Evolutionary conservation across 2,113 vertebrate genomes (phyloP).

Genomic region (Hyperoodon ampullatus): DNA sequence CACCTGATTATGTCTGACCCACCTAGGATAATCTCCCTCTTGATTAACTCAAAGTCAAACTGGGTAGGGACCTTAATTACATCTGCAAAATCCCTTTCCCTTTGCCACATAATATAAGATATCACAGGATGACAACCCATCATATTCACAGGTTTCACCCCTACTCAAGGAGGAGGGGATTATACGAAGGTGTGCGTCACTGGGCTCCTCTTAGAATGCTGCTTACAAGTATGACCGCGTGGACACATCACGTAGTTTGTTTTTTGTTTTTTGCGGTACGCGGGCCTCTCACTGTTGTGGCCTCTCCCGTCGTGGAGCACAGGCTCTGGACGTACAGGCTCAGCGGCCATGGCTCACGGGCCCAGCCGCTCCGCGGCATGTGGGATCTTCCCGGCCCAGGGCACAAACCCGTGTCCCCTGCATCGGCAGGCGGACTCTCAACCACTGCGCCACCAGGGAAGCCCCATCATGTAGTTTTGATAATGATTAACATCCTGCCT

Average conservation of each 20-base stretch:
- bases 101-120: neutral
- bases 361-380: too few relatives aligned
- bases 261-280: too few relatives aligned
- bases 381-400: too few relatives aligned
- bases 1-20: neutral
- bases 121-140: neutral
- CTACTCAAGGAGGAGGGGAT: neutral
- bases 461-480: neutral
- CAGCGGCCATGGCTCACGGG: too few relatives aligned
- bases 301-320: too few relatives aligned
- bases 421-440: too few relatives aligned
- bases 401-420: too few relatives aligned
- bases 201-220: neutral
- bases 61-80: neutral
- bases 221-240: accelerated
- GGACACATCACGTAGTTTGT: neutral
- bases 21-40: neutral
- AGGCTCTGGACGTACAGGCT: too few relatives aligned
- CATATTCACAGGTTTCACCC: neutral
- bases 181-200: neutral
- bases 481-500: neutral
- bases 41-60: neutral
- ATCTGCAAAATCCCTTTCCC: neutral
- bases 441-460: too few relatives aligned
- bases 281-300: too few relatives aligned